Conservation (phyloP, 2,113 vertebrate genomes). For the Pristiophorus japonicus region DNA sequence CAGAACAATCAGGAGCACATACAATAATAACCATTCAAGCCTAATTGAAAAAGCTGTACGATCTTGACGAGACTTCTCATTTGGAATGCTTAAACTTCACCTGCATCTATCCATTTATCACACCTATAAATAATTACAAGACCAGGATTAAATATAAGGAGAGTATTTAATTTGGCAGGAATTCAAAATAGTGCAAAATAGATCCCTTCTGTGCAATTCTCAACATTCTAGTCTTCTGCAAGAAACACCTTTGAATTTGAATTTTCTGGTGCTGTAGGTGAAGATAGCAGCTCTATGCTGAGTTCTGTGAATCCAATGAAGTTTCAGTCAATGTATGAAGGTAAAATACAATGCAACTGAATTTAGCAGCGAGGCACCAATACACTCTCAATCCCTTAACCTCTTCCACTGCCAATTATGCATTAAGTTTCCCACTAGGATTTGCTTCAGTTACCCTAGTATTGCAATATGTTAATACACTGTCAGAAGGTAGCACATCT, state of each 20-base stretch:
- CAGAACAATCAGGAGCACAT: constrained; percentile 12
- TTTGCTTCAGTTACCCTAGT: neutral
- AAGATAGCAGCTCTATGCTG: neutral
- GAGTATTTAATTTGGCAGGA: neutral
- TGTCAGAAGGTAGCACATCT: neutral
- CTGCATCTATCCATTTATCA: neutral
- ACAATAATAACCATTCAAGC: constrained; percentile 22
- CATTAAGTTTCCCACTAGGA: neutral
- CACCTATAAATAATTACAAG: neutral
- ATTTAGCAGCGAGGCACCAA: neutral
- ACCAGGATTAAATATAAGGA: neutral
- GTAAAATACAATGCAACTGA: neutral
- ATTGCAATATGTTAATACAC: neutral
- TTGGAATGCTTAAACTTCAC: neutral
- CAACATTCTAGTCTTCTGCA: too few species aligned
- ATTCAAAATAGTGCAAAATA: neutral
- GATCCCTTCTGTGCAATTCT: neutral
- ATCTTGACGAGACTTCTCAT: constrained; percentile 9
- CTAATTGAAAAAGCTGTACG: constrained; percentile 15
- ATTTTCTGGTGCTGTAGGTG: neutral
- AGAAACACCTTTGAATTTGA: neutral
- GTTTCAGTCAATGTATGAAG: neutral
- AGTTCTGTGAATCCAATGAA: neutral
- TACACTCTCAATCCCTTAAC: neutral
- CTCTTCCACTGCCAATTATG: neutral